Base-by-base conservation (phyloP, 2,797 vertebrate genomes). In the Amniataba percoides region DNA sequence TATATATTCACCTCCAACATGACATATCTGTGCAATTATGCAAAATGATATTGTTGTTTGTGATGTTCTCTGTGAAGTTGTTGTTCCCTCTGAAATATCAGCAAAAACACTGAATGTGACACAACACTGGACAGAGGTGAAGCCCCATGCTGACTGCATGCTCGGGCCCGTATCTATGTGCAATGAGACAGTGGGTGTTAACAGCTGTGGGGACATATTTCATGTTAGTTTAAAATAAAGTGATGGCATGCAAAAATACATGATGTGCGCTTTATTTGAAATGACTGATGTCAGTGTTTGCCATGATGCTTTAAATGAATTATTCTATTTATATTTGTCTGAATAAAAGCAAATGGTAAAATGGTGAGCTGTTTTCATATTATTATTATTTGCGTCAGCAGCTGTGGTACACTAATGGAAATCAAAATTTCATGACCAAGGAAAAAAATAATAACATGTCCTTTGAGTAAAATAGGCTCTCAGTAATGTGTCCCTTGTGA, bases 341-440 rank as follows among this genome's bases (percentile, higher is more conserved):
- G 18, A 88, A 89, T 88, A 84, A 89, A 90, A 77, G 63, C 42
- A 78, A 63, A 86, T 15, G 14, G 1, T 63, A 7, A 77, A 81
- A n/a, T 27, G 42, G 0, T 71, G n/a, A 42, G 0, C 1, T 21
- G 59, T 46, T 66, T 71, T 34, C 12, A 46, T 51, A 10, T 27
- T 39, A 31, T 27, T 39, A 31, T 49, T 77, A 16, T 65, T 52
- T 15, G 43, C 25, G 23, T 42, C 4, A 36, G 51, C 14, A 59
- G 12, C 34, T 27, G 61, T 42, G 21, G 23, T 60, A 11, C 18
- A 25, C 16, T 52, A 3, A 60, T 49, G 23, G 14, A 31, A 65
- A 59, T 46, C 10, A 16, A 18, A 45, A 60, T 36, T 19, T 36
- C 1, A 9, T 12, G 18, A 64, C 34, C 12, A 19, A 45, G 46